Conservation (phyloP, 1,140 invertebrate species). For the Melipona quadrifasciata region DNA sequence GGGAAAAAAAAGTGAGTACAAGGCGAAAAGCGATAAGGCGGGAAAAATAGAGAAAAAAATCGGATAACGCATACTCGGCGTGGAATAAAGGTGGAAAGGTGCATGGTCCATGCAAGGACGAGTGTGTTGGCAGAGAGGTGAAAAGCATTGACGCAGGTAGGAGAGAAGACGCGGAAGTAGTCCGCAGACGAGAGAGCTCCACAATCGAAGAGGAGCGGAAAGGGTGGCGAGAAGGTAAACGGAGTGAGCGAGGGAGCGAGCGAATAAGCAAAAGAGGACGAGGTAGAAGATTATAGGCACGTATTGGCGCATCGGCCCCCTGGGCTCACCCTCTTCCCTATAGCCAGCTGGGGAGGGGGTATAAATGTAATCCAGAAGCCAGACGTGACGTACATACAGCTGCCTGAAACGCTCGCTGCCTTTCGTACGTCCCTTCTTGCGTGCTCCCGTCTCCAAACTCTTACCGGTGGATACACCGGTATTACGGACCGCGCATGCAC, state of each 20-base stretch:
- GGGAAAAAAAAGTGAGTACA: not conserved
- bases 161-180: not conserved
- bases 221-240: constrained; percentile 19
- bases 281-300: constrained; percentile 76
- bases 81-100: not conserved
- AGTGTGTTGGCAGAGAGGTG: not conserved
- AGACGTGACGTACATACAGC: constrained; percentile 76
- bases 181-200: constrained; percentile 5
- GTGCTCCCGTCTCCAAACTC: constrained; percentile 24
- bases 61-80: not conserved
- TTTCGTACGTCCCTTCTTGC: constrained; percentile 50
- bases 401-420: constrained; percentile 55
- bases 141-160: not conserved
- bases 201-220: constrained; percentile 34
- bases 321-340: constrained; percentile 56
- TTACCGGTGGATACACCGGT: constrained; percentile 10
- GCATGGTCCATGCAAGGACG: not conserved
- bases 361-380: constrained; percentile 79
- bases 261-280: constrained; percentile 44
- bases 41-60: not conserved
- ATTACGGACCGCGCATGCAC: not conserved
- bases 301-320: constrained; percentile 78
- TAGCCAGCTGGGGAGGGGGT: constrained; percentile 55
- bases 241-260: constrained; percentile 44
- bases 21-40: not conserved